phyloP scores from a whole-genome alignment of 2,797 vertebrate genomes.

The Melanotaenia trifasciata region DNA sequence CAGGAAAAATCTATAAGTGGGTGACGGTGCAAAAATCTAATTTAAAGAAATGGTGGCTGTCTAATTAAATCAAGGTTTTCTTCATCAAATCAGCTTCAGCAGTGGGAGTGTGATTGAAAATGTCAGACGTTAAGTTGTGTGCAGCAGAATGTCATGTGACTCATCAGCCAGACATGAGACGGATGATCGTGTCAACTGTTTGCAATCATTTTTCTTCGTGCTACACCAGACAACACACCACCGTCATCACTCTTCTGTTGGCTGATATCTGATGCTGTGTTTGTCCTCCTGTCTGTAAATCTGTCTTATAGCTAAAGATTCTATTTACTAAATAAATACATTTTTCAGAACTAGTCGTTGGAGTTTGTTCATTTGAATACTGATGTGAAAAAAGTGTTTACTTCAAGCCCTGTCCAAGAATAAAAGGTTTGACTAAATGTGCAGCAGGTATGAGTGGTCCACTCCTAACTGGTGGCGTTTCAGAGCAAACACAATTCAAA shows the following conservation, averaged over 20 bases:
- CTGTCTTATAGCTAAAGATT: conserved; percentile 83
- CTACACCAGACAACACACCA: conserved; percentile 17
- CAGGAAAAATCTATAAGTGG: background rate
- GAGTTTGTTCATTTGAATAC: conserved; percentile 6
- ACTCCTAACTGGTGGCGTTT: too few relatives aligned
- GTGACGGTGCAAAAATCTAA: conserved; percentile 13
- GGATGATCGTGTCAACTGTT: conserved; percentile 8
- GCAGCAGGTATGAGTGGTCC: too few relatives aligned
- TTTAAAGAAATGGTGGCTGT: background rate
- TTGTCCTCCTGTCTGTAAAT: conserved; percentile 67
- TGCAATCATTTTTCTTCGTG: conserved; percentile 10
- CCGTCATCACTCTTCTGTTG: conserved; percentile 37
- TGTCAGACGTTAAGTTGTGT: conserved; percentile 12
- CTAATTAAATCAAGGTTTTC: conserved; percentile 29
- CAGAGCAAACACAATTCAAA: too few relatives aligned
- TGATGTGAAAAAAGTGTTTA: background rate
- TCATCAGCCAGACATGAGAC: conserved; percentile 6
- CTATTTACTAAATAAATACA: conserved; percentile 92
- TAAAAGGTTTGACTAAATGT: background rate
- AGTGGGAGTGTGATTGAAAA: conserved; percentile 21
- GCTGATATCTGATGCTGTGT: conserved; percentile 58
- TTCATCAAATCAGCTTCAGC: conserved; percentile 39
- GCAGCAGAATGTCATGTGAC: conserved; percentile 20
- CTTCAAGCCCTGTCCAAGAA: background rate
- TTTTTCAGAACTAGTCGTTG: conserved; percentile 66